A percentile compares a stretch with the other conserved stretches of the same genome.
phyloP scores from a whole-genome alignment of 2,113 vertebrate genomes.

The Grus americana region DNA sequence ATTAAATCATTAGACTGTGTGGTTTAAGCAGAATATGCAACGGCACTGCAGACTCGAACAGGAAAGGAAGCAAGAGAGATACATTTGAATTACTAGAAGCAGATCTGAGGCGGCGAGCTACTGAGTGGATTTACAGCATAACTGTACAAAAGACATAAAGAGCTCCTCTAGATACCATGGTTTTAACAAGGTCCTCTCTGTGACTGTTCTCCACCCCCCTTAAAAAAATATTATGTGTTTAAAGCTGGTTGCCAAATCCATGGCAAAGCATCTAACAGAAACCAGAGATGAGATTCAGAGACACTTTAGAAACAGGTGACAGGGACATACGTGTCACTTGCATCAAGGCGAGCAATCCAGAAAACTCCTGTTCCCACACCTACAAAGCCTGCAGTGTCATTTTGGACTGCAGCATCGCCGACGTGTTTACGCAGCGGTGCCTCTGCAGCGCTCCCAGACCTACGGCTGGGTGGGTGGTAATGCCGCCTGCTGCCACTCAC shows the following conservation, averaged over 20 bases:
- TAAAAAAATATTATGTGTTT: not conserved
- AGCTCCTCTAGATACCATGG: not conserved
- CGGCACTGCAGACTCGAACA: not conserved
- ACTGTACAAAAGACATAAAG: not conserved
- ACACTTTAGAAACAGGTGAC: not conserved
- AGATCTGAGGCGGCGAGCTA: not conserved
- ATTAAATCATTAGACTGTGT: not conserved
- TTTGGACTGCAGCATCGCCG: not conserved
- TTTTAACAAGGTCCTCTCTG: not conserved
- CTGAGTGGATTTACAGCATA: not conserved
- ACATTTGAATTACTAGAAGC: not conserved
- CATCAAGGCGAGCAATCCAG: not conserved
- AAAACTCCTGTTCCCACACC: conserved; percentile 20
- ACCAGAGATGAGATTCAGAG: not conserved
- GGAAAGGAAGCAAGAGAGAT: not conserved
- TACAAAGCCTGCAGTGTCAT: not conserved
- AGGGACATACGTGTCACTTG: not conserved
- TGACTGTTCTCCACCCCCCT: not conserved
- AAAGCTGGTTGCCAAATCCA: not conserved
- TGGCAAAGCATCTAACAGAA: conserved; percentile 13
- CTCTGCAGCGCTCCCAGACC: fast-evolving
- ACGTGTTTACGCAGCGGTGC: fast-evolving
- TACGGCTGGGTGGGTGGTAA: not conserved
- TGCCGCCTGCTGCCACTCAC: not conserved
- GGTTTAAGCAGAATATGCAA: not conserved